Evolutionary conservation across 1,140 invertebrate species (phyloP), one percentile per base, ranked within the genome.

Genomic region (Pachypsylla venusta): DNA sequence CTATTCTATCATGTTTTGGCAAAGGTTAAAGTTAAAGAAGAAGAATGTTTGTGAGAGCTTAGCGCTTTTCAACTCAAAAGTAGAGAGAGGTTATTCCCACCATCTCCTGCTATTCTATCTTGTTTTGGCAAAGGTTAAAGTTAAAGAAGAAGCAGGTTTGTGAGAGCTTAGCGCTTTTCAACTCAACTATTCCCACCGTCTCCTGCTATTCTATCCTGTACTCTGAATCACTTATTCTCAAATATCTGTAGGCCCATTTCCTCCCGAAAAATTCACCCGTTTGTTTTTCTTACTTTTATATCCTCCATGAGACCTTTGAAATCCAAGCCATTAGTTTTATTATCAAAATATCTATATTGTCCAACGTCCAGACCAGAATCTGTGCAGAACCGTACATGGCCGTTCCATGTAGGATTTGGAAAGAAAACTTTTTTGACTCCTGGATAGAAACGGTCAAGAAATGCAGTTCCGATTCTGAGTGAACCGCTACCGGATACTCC

Each of bases 391-490:
- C 93, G 91, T 1, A 81, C 84, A 71, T 99, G 97, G 72, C 99
- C 99, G 54, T 93, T 95, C 97, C 97, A 99, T 0, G 95, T 87
- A 10, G 96, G 96, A n/a, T 79, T 79, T 16, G 96, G 93, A 64
- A 99, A 67, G 75, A 93, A 98, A 54, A 99, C 77, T 58, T 84
- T 84, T 73, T 96, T 96, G 60, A 78, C 81, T 12, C 83, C 83
- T 28, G 81, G 77, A 71, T 91, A 93, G 73, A 89, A 96, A 64
- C 82, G 82, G 63, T 83, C 81, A 53, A 99, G 72, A 71, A 98
- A 99, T 57, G 85, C 85, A 56, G 85, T 85, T 40, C 94, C 96
- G 62, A 98, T 80, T 61, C 89, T 80, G 2, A 99, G 74, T n/a
- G 95, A 89, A 28, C 97, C 97, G 54, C 97, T 99, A 57, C 97